These are phyloP conservation scores for Morpho achilles DNA, from an alignment of 2,888 invertebrate species.

Conservation along the genomic window DNA sequence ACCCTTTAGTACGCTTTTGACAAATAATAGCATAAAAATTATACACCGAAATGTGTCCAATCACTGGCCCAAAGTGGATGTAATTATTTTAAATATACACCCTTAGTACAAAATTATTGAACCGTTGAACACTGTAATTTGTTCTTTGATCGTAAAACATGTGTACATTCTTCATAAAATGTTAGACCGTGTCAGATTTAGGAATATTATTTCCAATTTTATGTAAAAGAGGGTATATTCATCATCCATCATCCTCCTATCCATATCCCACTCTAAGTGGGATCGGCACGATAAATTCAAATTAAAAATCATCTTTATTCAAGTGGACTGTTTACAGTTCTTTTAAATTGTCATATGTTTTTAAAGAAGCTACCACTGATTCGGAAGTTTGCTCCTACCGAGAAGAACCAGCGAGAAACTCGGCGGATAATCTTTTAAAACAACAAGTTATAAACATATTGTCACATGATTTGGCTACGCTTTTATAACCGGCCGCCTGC, in stretches of 20 bases:
- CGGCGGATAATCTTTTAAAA: too few species aligned
- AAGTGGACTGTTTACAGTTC: too few species aligned
- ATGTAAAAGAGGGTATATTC: neutral
- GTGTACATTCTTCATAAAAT: slow-evolving; percentile 23
- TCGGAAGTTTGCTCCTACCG: too few species aligned
- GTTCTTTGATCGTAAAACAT: slow-evolving; percentile 29
- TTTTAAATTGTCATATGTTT: too few species aligned
- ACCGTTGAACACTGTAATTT: slow-evolving; percentile 64
- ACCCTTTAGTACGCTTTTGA: slow-evolving; percentile 28
- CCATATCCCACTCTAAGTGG: too few species aligned
- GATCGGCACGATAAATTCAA: too few species aligned
- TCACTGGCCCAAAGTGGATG: slow-evolving; percentile 60
- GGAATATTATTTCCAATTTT: slow-evolving; percentile 5
- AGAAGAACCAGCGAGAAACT: too few species aligned
- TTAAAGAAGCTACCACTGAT: too few species aligned
- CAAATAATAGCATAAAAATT: slow-evolving; percentile 65
- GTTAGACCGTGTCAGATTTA: slow-evolving; percentile 9
- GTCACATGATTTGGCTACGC: too few species aligned
- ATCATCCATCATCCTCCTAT: neutral
- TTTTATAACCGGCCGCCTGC: too few species aligned
- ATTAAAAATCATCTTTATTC: too few species aligned
- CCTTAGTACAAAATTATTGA: slow-evolving; percentile 60
- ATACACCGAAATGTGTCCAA: slow-evolving; percentile 64
- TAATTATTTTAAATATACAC: slow-evolving; percentile 63
- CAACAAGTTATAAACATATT: too few species aligned